A percentile compares a stretch with the other conserved stretches of the same genome.
Conservation (phyloP, 2,888 invertebrate species). For the Nemotelus pantherinus region DNA sequence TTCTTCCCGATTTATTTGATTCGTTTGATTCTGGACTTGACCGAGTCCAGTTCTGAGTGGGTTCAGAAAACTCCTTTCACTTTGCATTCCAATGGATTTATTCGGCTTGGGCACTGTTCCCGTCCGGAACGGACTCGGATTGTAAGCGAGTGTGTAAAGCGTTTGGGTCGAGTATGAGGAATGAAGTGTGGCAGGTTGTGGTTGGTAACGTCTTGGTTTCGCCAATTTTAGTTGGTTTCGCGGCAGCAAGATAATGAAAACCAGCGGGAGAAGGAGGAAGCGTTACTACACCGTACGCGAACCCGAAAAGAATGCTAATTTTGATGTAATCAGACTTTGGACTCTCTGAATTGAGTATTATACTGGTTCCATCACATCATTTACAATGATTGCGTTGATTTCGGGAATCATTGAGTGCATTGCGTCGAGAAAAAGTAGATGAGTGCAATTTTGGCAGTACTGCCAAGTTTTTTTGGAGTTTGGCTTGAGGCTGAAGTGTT, state of each 20-base stretch:
- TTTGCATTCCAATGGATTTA: constrained; percentile 54
- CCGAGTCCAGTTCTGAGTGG: constrained; percentile 17
- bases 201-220: too few species aligned
- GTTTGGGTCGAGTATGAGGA: not conserved
- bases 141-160: not conserved
- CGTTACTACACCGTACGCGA: constrained; percentile 51
- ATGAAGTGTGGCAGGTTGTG: not conserved
- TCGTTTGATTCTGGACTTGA: too few species aligned
- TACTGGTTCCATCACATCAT: too few species aligned
- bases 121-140: not conserved
- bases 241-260: not conserved
- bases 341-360: too few species aligned
- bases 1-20: too few species aligned
- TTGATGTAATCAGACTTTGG: constrained; percentile 52
- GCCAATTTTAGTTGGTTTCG: not conserved
- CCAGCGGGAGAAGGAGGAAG: not conserved
- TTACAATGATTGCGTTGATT: too few species aligned
- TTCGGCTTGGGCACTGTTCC: constrained; percentile 44
- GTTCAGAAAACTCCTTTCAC: constrained; percentile 57
- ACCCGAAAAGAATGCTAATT: constrained; percentile 54
- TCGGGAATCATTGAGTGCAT: too few species aligned
- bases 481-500: too few species aligned
- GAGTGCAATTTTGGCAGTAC: too few species aligned
- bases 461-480: too few species aligned
- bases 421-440: too few species aligned